phyloP scores from a whole-genome alignment of 2,113 vertebrate species.

The Sisor rabdophorus region DNA sequence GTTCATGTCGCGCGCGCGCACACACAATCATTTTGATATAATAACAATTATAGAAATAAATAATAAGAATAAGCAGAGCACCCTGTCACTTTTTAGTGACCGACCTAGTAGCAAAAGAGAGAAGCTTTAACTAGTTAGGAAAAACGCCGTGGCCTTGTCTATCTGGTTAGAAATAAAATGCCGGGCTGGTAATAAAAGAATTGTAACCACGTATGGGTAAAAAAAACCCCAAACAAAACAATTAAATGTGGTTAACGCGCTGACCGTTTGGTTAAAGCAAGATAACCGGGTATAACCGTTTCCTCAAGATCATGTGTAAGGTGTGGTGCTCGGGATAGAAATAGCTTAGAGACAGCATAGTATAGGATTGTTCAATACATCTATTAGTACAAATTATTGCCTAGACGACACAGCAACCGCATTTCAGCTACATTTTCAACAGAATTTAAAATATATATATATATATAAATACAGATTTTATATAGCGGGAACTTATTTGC shows the following conservation, averaged over 20 bases:
- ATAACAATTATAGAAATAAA: no score
- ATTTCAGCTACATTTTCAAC: no score
- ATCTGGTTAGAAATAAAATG: not conserved
- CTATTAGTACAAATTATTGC: no score
- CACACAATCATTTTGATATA: no score
- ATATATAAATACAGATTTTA: not conserved
- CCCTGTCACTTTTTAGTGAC: not conserved
- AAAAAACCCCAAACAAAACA: not conserved
- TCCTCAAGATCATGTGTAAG: not conserved
- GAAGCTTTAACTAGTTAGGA: not conserved
- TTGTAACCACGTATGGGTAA: no score
- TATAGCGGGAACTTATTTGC: not conserved
- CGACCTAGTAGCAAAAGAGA: not conserved
- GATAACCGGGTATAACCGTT: not conserved
- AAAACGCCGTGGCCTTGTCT: not conserved
- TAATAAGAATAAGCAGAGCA: no score
- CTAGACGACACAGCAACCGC: no score
- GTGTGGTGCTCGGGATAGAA: slow-evolving; percentile 11
- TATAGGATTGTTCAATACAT: not conserved
- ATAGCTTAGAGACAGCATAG: not conserved
- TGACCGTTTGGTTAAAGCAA: not conserved
- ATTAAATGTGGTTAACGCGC: not conserved
- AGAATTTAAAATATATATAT: no score
- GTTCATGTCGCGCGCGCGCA: no score
- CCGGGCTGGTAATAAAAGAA: not conserved